Evolutionary conservation across 1,140 invertebrate species (phyloP).

Genomic region (Polypedilum vanderplanki): DNA sequence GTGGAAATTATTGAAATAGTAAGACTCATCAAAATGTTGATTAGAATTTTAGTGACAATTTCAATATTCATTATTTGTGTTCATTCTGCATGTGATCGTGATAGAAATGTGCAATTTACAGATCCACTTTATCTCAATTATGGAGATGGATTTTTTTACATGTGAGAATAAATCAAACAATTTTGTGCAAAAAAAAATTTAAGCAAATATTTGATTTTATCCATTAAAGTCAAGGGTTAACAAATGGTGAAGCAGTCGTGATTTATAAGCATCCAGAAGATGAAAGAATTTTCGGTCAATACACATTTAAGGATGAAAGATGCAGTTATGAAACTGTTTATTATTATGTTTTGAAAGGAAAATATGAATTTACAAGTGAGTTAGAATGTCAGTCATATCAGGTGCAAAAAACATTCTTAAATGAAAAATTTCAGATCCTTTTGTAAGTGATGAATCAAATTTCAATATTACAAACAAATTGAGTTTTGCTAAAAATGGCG

Average conservation of each 20-base stretch:
- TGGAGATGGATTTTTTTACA: constrained; percentile 22
- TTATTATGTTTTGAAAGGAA: background rate
- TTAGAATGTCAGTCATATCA: background rate
- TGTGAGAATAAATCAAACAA: background rate
- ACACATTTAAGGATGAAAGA: constrained; percentile 1
- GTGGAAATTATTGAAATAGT: background rate
- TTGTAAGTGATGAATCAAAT: background rate
- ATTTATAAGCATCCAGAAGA: constrained; percentile 12
- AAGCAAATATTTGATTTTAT: background rate
- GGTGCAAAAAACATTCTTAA: no score
- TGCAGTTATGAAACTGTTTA: background rate
- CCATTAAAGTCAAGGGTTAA: background rate
- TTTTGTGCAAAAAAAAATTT: background rate
- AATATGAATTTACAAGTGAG: constrained; percentile 26
- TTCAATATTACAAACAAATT: constrained; percentile 5
- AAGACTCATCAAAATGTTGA: background rate
- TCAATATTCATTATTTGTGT: background rate
- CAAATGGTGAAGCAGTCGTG: constrained; percentile 8
- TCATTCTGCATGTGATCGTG: background rate
- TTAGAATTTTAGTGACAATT: background rate
- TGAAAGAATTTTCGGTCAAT: background rate
- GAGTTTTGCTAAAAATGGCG: background rate
- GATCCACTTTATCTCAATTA: background rate
- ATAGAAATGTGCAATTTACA: background rate
- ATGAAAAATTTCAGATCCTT: constrained; percentile 11